phyloP scores from a whole-genome alignment of 2,797 vertebrate genomes.

The Neostethus bicornis region DNA sequence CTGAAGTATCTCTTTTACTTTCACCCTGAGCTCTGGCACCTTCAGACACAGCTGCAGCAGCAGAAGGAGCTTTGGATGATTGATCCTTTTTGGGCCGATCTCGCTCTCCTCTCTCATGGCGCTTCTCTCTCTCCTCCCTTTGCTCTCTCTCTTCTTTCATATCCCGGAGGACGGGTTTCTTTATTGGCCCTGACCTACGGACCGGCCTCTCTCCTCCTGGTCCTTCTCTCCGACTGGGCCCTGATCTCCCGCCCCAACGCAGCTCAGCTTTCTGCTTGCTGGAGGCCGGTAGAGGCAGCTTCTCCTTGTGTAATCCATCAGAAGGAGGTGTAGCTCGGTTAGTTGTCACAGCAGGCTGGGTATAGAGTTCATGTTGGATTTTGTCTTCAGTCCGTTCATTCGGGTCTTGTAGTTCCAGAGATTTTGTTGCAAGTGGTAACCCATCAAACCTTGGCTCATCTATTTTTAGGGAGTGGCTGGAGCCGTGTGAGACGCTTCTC shows the following conservation, averaged over 20 bases:
- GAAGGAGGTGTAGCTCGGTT: conserved; percentile 77
- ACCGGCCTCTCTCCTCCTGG: conserved; percentile 86
- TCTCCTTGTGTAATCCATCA: conserved; percentile 90
- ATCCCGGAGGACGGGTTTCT: conserved; percentile 95
- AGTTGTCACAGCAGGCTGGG: conserved; percentile 74
- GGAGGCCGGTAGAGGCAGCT: conserved; percentile 75
- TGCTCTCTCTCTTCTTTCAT: conserved; percentile 98
- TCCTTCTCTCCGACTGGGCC: conserved; percentile 87
- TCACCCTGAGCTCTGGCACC: conserved; percentile 75
- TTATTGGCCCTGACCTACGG: conserved; percentile 95
- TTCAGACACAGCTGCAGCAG: conserved; percentile 68
- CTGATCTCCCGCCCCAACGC: conserved; percentile 92
- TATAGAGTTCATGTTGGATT: conserved; percentile 86
- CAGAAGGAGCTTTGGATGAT: conserved; percentile 55
- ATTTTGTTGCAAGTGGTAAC: conserved; percentile 77
- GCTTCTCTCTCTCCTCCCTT: conserved; percentile 91
- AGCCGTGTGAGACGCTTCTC: conserved; percentile 91
- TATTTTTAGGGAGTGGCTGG: conserved; percentile 86
- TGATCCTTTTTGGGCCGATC: conserved; percentile 75
- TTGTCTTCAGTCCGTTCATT: conserved; percentile 86
- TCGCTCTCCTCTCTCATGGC: conserved; percentile 81
- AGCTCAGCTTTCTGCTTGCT: conserved; percentile 93
- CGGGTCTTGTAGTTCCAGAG: conserved; percentile 83
- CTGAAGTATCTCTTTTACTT: conserved; percentile 78
- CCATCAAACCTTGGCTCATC: conserved; percentile 89